Evolutionary conservation across 1,140 invertebrate species (phyloP).

Genomic region (Cotesia glomerata): DNA sequence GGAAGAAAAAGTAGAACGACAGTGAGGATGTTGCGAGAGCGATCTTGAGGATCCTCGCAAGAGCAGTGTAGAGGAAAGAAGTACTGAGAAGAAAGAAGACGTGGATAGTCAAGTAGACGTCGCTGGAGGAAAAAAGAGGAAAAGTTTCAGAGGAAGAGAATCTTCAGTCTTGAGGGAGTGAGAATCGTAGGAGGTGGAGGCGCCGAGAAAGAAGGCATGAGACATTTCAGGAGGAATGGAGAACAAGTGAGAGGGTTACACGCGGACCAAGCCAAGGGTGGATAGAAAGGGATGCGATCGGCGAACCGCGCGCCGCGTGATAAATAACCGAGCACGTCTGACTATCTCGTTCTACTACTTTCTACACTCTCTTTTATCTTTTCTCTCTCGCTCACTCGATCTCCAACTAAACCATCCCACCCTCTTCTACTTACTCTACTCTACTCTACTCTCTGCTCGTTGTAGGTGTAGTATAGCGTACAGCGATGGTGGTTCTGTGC

Average conservation of each 20-base stretch:
- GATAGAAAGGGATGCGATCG: conserved; percentile 47
- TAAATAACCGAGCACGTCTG: conserved; percentile 52
- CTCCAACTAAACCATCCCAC: conserved; percentile 18
- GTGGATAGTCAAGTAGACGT: no score
- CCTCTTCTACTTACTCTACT: not conserved
- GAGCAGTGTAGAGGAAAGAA: not conserved
- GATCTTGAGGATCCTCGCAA: not conserved
- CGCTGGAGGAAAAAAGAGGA: not conserved
- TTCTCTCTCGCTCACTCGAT: conserved; percentile 36
- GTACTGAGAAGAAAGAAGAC: not conserved
- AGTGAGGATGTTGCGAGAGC: not conserved
- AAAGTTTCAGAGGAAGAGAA: not conserved
- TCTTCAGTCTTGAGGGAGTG: not conserved
- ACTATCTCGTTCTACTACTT: conserved; percentile 1
- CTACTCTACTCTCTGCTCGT: not conserved
- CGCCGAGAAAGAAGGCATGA: not conserved
- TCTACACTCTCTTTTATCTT: conserved; percentile 17
- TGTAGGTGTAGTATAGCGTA: not conserved
- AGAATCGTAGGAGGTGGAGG: not conserved
- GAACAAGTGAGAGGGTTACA: conserved; percentile 26
- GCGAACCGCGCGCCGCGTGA: conserved; percentile 52
- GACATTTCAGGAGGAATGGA: not conserved
- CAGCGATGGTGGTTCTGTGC: conserved; percentile 11
- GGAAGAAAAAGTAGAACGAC: not conserved
- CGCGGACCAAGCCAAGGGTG: conserved; percentile 14